phyloP scores from a whole-genome alignment of 2,113 vertebrate species.

The Alces alces region DNA sequence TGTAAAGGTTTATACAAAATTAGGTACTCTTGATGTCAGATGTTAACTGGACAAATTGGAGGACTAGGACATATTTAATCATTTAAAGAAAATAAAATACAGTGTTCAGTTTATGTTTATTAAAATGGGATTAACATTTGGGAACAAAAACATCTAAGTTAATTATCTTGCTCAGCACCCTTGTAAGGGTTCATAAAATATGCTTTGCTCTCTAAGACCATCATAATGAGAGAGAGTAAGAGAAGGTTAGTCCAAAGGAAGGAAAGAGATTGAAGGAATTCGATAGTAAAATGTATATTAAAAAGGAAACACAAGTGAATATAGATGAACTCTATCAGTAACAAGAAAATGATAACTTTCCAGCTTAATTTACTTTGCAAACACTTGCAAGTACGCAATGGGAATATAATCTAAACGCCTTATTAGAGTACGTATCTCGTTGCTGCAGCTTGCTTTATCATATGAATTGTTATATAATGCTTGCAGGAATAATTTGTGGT shows the following conservation, averaged over 20 bases:
- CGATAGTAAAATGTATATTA: conserved; percentile 56
- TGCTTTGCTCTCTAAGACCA: neutral
- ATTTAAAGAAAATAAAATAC: neutral
- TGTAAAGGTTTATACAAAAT: neutral
- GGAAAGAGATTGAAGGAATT: conserved; percentile 32
- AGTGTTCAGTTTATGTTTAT: neutral
- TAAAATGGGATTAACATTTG: neutral
- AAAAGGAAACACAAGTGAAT: conserved; percentile 59
- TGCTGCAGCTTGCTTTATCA: conserved; percentile 68
- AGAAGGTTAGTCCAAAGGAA: neutral
- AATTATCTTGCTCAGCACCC: neutral
- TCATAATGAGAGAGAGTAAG: conserved; percentile 15
- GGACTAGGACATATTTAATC: neutral
- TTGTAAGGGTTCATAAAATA: neutral
- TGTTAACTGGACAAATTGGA: neutral
- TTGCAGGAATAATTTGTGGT: conserved; percentile 61
- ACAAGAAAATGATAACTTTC: conserved; percentile 52
- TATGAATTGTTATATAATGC: conserved; percentile 32
- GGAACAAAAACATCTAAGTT: neutral
- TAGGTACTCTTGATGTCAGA: neutral
- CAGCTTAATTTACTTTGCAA: conserved; percentile 63
- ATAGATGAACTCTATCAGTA: conserved; percentile 50
- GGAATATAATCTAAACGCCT: conserved; percentile 59
- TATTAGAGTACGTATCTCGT: conserved; percentile 71
- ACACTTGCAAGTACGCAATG: conserved; percentile 18